Evolutionary conservation across 2,888 invertebrate species (phyloP).

Genomic region (Marasmarcha lunaedactyla): DNA sequence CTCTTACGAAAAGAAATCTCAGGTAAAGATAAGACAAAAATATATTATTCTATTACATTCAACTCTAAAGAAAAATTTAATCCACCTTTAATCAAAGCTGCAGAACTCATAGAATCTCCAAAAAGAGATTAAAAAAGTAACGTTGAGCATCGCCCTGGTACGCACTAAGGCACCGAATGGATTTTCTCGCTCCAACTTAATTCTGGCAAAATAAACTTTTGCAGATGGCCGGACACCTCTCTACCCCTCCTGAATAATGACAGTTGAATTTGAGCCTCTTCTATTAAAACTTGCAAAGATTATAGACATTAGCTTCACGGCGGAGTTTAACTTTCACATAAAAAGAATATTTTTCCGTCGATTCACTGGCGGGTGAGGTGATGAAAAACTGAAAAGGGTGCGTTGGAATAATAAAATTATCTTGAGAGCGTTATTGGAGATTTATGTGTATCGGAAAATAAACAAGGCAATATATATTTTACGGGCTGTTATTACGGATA

Average conservation of each 20-base stretch:
- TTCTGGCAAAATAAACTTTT: background rate
- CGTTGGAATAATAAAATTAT: background rate
- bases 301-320: background rate
- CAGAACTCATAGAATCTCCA: too few species aligned
- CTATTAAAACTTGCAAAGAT: conserved; percentile 1
- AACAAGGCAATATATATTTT: conserved; percentile 1
- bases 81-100: too few species aligned
- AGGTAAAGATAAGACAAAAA: too few species aligned
- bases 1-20: too few species aligned
- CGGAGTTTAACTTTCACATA: background rate
- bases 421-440: background rate
- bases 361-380: background rate
- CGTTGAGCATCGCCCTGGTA: too few species aligned
- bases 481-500: background rate
- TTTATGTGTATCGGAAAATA: conserved; percentile 1
- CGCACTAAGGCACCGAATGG: too few species aligned
- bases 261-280: background rate
- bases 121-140: too few species aligned
- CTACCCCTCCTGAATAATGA: background rate
- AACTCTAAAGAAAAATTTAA: too few species aligned
- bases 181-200: background rate
- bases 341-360: background rate
- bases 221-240: background rate
- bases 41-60: too few species aligned
- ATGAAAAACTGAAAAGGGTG: background rate